A percentile compares a stretch with the other conserved stretches of the same genome.
phyloP scores from a whole-genome alignment of 35 echinoderm and acorn worm species.

The Ophioderma brevispina region DNA sequence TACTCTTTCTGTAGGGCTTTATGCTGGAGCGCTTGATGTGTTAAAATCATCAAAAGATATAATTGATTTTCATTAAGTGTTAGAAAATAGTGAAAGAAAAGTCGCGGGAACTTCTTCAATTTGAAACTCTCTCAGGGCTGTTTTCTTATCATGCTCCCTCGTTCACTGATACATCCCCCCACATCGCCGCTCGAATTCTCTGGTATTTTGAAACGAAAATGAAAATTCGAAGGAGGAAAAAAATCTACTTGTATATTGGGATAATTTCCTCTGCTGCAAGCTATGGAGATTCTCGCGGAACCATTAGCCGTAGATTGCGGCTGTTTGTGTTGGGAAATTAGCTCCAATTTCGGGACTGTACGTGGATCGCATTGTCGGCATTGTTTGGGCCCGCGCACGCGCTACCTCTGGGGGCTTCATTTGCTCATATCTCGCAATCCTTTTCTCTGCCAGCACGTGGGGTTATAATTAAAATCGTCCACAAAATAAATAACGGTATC shows the following conservation, averaged over 20 bases:
- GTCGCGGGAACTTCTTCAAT: background rate
- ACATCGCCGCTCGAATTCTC: background rate
- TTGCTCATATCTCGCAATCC: background rate
- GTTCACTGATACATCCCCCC: background rate
- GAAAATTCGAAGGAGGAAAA: background rate
- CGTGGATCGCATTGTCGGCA: background rate
- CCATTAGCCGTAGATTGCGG: background rate
- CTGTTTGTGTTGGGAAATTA: background rate
- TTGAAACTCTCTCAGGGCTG: background rate
- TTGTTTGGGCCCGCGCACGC: background rate
- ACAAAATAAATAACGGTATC: background rate
- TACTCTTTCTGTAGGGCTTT: no score
- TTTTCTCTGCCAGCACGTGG: background rate
- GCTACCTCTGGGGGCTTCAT: background rate
- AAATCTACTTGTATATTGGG: background rate
- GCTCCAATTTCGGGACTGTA: background rate
- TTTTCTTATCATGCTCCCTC: background rate
- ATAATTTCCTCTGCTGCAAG: background rate
- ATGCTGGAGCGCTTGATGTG: no score
- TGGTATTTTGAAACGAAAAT: background rate
- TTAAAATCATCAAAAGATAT: background rate
- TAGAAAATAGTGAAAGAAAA: background rate
- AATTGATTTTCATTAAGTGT: conserved; percentile 5
- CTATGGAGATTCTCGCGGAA: background rate
- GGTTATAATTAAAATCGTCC: conserved; percentile 3